These are phyloP conservation scores for Halcyon leucocephala DNA, from an alignment of 2,797 vertebrate genomes.

Conservation along the genomic window DNA sequence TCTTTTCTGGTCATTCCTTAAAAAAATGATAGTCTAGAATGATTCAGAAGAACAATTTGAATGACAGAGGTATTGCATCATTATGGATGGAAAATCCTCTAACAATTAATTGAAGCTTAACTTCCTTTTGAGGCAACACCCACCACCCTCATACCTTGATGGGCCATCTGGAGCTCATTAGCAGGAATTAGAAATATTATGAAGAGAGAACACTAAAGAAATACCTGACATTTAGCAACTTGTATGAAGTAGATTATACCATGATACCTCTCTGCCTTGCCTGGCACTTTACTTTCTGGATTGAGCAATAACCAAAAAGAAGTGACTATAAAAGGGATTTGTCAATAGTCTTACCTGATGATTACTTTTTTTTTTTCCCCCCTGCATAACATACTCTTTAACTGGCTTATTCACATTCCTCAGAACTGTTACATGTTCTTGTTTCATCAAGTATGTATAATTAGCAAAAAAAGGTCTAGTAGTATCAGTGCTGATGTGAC, in stretches of 20 bases:
- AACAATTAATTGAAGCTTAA: not conserved
- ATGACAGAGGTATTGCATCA: not conserved
- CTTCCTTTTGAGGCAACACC: not conserved
- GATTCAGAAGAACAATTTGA: not conserved
- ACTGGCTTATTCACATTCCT: not conserved
- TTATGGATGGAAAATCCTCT: not conserved
- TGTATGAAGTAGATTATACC: not conserved
- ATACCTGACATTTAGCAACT: not conserved
- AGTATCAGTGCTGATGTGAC: not conserved
- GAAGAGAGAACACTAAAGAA: not conserved
- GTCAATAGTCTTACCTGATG: not conserved
- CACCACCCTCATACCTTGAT: not conserved
- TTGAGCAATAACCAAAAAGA: not conserved
- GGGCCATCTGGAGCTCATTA: not conserved
- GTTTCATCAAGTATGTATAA: not conserved
- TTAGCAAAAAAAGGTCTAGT: not conserved
- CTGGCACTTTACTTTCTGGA: not conserved
- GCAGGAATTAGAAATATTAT: not conserved
- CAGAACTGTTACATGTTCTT: not conserved
- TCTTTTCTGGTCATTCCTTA: not conserved
- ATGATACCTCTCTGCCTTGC: not conserved
- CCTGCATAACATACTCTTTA: fast-evolving
- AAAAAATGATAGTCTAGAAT: not conserved
- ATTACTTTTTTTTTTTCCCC: not conserved
- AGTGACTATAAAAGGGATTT: not conserved